These are phyloP conservation scores for Napeogenes inachia DNA, from an alignment of 2,888 invertebrate genomes.

Conservation along the genomic window DNA sequence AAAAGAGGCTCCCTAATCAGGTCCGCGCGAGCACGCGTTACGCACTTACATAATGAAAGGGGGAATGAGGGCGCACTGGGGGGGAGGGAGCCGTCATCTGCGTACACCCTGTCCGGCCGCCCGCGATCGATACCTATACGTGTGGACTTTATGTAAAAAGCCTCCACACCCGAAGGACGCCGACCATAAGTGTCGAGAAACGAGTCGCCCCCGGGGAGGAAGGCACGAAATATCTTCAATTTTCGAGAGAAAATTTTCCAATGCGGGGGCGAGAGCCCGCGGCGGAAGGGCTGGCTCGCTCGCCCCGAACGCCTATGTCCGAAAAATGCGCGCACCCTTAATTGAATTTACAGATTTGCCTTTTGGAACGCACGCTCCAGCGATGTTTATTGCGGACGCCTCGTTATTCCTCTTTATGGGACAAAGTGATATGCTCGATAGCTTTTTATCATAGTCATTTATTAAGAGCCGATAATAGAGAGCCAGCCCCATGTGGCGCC, in stretches of 20 bases:
- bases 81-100: constrained; percentile 70
- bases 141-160: constrained; percentile 78
- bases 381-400: constrained; percentile 56
- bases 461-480: constrained; percentile 23
- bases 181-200: constrained; percentile 77
- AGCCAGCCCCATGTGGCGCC: too few species aligned
- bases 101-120: constrained; percentile 75
- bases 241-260: constrained; percentile 77
- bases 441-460: constrained; percentile 41
- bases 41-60: constrained; percentile 79
- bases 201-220: constrained; percentile 74
- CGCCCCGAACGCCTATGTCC: constrained; percentile 67
- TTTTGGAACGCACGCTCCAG: constrained; percentile 64
- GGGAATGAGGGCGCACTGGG: constrained; percentile 59
- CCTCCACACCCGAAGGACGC: constrained; percentile 74
- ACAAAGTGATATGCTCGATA: constrained; percentile 42
- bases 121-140: constrained; percentile 77
- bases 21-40: constrained; percentile 76
- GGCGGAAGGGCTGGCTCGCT: constrained; percentile 70
- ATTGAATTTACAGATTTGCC: constrained; percentile 77
- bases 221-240: constrained; percentile 76
- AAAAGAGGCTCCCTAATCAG: constrained; percentile 76
- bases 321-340: constrained; percentile 73
- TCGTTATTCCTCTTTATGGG: constrained; percentile 59
- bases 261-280: constrained; percentile 72